A percentile compares a stretch with the other conserved stretches of the same genome.
These are phyloP conservation scores for Stylophora pistillata DNA, from an alignment of 64 coral and sea anemone genomes.

Conservation along the genomic window DNA sequence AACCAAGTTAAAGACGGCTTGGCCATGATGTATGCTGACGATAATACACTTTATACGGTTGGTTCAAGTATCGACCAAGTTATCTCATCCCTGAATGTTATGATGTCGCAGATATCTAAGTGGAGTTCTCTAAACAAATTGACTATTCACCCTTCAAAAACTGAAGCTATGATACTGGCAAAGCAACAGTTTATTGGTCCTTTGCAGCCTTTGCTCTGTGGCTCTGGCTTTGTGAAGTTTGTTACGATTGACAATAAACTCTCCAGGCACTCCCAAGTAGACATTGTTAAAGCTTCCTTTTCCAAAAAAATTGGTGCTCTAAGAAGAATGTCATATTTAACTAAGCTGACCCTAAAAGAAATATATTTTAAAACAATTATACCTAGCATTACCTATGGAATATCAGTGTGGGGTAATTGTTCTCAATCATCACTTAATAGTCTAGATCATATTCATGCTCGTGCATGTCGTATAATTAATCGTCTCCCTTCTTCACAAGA, in stretches of 20 bases:
- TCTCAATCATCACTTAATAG: slow-evolving; percentile 15
- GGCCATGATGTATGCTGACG: no score
- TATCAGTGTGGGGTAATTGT: slow-evolving; percentile 22
- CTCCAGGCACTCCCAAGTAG: not conserved
- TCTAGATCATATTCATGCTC: slow-evolving; percentile 18
- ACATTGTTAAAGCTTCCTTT: not conserved
- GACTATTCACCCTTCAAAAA: no score
- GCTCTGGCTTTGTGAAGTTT: no score
- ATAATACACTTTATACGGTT: no score
- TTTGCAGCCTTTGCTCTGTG: no score
- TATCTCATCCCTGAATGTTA: no score
- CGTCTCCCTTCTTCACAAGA: not conserved
- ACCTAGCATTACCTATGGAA: slow-evolving; percentile 20
- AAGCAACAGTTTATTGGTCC: no score
- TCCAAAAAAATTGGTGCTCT: not conserved
- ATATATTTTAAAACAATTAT: not conserved
- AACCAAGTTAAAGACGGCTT: no score
- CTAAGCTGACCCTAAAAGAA: not conserved
- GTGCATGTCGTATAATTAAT: slow-evolving; percentile 39
- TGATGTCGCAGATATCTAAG: no score
- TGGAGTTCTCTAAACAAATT: no score
- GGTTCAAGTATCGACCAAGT: no score
- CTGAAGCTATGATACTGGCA: no score
- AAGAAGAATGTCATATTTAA: not conserved
- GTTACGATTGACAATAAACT: not conserved